Base-by-base conservation (phyloP, 2,797 vertebrate species). In the Sebastes iracundus region DNA sequence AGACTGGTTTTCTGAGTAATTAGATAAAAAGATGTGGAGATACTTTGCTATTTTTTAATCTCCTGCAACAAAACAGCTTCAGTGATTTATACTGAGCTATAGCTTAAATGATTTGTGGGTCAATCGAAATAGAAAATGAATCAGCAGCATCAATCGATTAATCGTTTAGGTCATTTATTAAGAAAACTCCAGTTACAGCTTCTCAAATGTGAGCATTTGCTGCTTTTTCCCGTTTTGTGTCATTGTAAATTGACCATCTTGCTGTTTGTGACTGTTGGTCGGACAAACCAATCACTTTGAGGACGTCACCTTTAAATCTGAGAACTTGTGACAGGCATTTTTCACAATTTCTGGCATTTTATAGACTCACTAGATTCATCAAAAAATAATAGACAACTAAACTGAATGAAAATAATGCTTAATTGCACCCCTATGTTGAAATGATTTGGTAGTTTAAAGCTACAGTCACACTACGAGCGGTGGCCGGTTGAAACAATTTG, bases 1-100 rank as follows among this genome's bases (percentile, higher is more conserved):
- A 9, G 53, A 61, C 63, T 61, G 33, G 56, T 77, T 77, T 56
- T n/a, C 18, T 22, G 32, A 71, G 38, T 63, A 55, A 82, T 77
- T 72, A 79, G 35, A 78, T 66, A 2, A 12, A 71, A 68, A 72
- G 56, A 75, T 55, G 2, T 78, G 42, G 23, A 30, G 52, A 59
- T 55, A 25, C 6, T 72, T 65, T 67, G 23, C 10, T 5, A 0
- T 68, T 72, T 38, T 35, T 16, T 70, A 59, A 22, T 63, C 12
- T 72, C 42, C 33, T 52, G 30, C 18, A 75, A 30, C 22, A 42
- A 33, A 30, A 11, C 25, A 60, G 23, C 56, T 66, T 25, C 8
- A 23, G 6, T 38, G 35, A 55, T 52, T 42, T n/a, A 13, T 55
- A 35, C 23, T 12, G 22, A 64, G 32, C 27, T 62, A 18, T 13